Conservation (phyloP, 1,140 invertebrate genomes). For the Hydropsyche tenuis region DNA sequence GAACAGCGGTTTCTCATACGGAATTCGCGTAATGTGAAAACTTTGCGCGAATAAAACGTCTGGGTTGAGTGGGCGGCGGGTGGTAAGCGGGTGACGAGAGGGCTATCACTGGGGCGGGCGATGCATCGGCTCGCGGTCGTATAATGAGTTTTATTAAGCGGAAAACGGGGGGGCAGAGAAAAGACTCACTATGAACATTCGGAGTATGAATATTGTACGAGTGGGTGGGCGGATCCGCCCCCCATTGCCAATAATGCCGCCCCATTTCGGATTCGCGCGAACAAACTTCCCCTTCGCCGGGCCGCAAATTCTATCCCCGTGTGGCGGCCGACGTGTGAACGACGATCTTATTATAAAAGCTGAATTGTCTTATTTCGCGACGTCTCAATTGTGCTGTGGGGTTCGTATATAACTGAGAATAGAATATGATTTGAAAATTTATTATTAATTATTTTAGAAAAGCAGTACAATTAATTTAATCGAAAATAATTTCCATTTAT, state of each 20-base stretch:
- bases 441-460: no score
- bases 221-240: background rate
- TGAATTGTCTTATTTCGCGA: no score
- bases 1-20: conserved; percentile 43
- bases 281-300: conserved; percentile 8
- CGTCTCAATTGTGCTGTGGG: no score
- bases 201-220: background rate
- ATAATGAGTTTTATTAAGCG: conserved; percentile 46
- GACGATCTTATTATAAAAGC: background rate
- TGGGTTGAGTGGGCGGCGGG: conserved; percentile 27
- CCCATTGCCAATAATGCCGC: conserved; percentile 3
- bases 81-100: conserved; percentile 25
- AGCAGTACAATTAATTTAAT: no score
- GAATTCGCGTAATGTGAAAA: conserved; percentile 49
- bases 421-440: no score
- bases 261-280: conserved; percentile 7
- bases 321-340: conserved; percentile 1
- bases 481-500: no score
- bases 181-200: background rate
- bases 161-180: conserved; percentile 29
- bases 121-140: conserved; percentile 28
- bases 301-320: background rate
- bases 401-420: no score
- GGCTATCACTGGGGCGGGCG: background rate
- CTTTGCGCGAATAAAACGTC: conserved; percentile 48